These are phyloP conservation scores for Hyppa rectilinea DNA, from an alignment of 2,888 invertebrate species.

Conservation along the genomic window DNA sequence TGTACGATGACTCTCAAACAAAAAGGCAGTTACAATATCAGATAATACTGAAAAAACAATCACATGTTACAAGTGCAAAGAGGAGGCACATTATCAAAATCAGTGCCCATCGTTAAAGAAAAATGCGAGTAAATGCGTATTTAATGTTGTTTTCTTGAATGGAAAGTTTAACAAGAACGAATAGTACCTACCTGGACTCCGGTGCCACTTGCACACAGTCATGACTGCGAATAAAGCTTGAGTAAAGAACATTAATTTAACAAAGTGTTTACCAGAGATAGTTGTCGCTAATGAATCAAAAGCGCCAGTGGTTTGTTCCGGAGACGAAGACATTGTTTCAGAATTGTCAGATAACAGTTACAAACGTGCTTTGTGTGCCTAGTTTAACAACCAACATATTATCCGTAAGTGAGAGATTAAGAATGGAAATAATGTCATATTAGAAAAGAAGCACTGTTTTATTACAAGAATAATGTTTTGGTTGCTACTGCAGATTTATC, in stretches of 20 bases:
- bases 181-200: conserved; percentile 3
- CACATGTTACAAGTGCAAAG: neutral
- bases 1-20: neutral
- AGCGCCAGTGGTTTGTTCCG: conserved; percentile 1
- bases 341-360: neutral
- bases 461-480: neutral
- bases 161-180: neutral
- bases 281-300: neutral
- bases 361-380: neutral
- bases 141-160: too few relatives aligned
- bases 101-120: neutral
- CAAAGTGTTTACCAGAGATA: neutral
- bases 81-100: neutral
- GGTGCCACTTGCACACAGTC: neutral
- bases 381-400: neutral
- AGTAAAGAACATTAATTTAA: neutral
- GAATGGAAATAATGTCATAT: neutral
- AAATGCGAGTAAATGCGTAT: neutral
- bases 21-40: neutral
- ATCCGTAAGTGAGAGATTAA: neutral
- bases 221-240: conserved; percentile 2
- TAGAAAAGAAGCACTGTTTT: neutral
- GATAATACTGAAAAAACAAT: neutral
- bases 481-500: conserved; percentile 1
- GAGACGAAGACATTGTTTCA: neutral